Evolutionary conservation across 2,113 vertebrate species (phyloP).

Genomic region (Saccopteryx bilineata): DNA sequence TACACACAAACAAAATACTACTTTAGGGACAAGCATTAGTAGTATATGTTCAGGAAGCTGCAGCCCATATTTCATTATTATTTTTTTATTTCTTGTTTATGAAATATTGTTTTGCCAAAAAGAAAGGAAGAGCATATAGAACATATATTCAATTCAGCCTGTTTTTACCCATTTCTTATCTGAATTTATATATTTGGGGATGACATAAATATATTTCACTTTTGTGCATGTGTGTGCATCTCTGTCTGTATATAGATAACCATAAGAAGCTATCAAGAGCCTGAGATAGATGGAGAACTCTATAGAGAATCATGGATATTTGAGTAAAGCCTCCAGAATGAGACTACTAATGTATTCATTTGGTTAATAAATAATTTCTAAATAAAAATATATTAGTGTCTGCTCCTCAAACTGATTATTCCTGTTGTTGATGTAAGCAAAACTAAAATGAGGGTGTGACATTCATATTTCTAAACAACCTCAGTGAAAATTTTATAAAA

Average conservation of each 20-base stretch:
- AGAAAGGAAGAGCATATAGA: not conserved
- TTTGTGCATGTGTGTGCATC: not conserved
- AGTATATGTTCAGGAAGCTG: not conserved
- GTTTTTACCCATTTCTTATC: not conserved
- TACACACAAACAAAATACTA: not conserved
- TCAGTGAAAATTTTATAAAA: slow-evolving; percentile 23
- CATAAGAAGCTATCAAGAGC: not conserved
- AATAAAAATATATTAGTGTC: not conserved
- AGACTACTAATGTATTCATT: not conserved
- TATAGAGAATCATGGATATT: not conserved
- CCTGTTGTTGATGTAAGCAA: not conserved
- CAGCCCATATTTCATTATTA: not conserved
- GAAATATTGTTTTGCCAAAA: not conserved
- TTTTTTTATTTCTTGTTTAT: slow-evolving; percentile 34
- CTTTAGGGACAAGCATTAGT: not conserved
- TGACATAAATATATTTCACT: not conserved
- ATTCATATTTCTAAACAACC: slow-evolving; percentile 27
- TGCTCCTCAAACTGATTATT: slow-evolving; percentile 38
- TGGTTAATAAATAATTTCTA: slow-evolving; percentile 13
- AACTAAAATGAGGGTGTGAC: not conserved
- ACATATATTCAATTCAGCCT: not conserved
- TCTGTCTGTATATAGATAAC: not conserved
- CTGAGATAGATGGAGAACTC: not conserved
- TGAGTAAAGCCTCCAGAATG: not conserved
- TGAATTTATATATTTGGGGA: not conserved